Evolutionary conservation across 2,113 vertebrate species (phyloP), one percentile per base, ranked within the genome.

Genomic region (Pavo muticus): DNA sequence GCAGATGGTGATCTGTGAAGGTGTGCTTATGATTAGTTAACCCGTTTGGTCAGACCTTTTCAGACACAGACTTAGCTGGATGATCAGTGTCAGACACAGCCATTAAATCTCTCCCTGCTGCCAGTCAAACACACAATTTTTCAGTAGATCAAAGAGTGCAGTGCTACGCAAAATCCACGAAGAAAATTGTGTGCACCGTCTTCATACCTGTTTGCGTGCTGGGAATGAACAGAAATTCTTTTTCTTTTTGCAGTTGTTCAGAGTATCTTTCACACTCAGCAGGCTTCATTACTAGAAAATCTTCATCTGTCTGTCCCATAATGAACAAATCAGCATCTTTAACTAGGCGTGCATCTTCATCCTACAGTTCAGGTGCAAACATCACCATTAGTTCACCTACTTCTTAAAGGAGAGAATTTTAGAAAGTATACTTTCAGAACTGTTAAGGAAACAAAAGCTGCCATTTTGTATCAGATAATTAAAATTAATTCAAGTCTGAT

Each of bases 211-310:
- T 74, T 80, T 10, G 87, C 82, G 77, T 95, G 63, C 99, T 99
- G 29, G 99, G 99, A 9, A 52, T 86, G 57, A 99, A 99, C n/a
- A 99, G 96, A 59, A 98, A 79, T 39, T 98, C 97, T 30, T 93
- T 97, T 40, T 99, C 98, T 84, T 71, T 98, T 94, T 98, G 97
- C 67, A 98, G 11, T 13, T 87, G 98, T 27, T 79, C 85, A 16
- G 92, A 97, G 84, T 98, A 97, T 18, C 97, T 98, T 40, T 98
- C 67, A 59, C 98, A 99, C 30, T 98, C 98, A 0, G 98, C 97
- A 45, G 98, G 97, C 90, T 78, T 97, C 39, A 98, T 10, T 39
- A 98, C 97, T 88, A 99, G 52, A 87, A 99, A 97, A 91, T 99
- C 99, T 14, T 96, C 95, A 2, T 89, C 93, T 9, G 96, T 88